A percentile compares a stretch with the other conserved stretches of the same genome.
phyloP scores from a whole-genome alignment of 2,113 vertebrate species.

The Oncorhynchus nerka region DNA sequence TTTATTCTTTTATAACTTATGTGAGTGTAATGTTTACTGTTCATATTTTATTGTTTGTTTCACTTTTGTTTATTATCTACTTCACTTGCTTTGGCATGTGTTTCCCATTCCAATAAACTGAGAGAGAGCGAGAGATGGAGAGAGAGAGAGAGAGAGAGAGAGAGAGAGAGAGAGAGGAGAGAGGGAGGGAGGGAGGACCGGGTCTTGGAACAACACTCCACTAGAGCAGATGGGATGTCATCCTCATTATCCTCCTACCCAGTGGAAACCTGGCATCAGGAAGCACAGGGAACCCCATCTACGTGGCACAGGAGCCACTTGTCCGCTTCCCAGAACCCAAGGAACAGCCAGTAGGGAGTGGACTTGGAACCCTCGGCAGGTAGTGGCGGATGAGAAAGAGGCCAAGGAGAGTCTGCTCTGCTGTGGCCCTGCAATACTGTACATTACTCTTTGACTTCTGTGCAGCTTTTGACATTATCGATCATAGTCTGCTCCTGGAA shows the following conservation, averaged over 20 bases:
- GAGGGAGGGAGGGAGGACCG: neutral
- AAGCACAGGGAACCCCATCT: constrained; percentile 62
- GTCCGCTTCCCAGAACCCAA: constrained; percentile 19
- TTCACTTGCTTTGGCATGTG: no score
- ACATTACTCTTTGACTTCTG: neutral
- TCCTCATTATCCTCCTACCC: neutral
- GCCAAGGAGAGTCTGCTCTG: constrained; percentile 4
- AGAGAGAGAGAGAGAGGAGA: no score
- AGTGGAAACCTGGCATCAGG: constrained; percentile 49
- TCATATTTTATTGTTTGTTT: no score
- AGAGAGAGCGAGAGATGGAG: no score
- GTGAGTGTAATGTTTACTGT: no score
- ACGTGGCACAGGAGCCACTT: constrained; percentile 53
- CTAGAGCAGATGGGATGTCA: constrained; percentile 26
- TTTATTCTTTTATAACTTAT: no score
- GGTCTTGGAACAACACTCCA: constrained; percentile 9
- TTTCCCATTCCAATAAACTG: no score
- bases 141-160: no score
- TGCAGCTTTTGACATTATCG: no score
- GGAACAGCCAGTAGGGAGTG: constrained; percentile 19
- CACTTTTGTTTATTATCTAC: no score
- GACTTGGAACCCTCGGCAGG: constrained; percentile 4
- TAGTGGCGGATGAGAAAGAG: constrained; percentile 22
- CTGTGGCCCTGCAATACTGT: neutral
- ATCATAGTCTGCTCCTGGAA: no score